Conservation (phyloP, 2,888 invertebrate species). For the Eristalis tenax region DNA sequence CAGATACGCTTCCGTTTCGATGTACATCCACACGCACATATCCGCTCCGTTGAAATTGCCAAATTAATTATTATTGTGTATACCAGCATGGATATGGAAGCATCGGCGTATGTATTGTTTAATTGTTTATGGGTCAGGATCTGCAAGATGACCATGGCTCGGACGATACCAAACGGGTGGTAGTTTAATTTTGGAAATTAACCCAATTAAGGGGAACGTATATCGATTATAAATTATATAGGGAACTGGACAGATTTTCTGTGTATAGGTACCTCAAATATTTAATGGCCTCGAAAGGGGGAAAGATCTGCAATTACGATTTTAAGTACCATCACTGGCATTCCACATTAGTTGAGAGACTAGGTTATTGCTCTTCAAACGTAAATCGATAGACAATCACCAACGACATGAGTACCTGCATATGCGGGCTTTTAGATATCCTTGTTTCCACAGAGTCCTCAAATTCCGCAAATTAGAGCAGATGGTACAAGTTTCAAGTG, state of each 20-base stretch:
- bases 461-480: not conserved
- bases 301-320: not conserved
- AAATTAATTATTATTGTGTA: slow-evolving; percentile 50
- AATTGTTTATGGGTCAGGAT: slow-evolving; percentile 25
- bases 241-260: slow-evolving; percentile 16
- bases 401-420: not conserved
- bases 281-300: slow-evolving; percentile 34
- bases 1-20: slow-evolving; percentile 12
- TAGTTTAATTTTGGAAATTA: slow-evolving; percentile 51
- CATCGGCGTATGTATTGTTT: not conserved
- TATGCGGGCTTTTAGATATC: not conserved
- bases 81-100: not conserved
- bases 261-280: slow-evolving; percentile 14
- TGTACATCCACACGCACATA: not conserved
- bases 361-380: not conserved
- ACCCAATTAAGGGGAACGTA: slow-evolving; percentile 50
- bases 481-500: not conserved
- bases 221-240: slow-evolving; percentile 16
- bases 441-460: not conserved
- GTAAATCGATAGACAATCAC: not conserved
- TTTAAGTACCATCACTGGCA: not conserved
- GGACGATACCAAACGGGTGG: not conserved
- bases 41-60: slow-evolving; percentile 36
- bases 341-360: not conserved
- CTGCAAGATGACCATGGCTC: slow-evolving; percentile 29